Percentiles rank a stretch among this genome's conserved stretches.
These are phyloP conservation scores for Tanaodytes sp. DNA, from an alignment of 2,888 invertebrate genomes.

Conservation along the genomic window DNA sequence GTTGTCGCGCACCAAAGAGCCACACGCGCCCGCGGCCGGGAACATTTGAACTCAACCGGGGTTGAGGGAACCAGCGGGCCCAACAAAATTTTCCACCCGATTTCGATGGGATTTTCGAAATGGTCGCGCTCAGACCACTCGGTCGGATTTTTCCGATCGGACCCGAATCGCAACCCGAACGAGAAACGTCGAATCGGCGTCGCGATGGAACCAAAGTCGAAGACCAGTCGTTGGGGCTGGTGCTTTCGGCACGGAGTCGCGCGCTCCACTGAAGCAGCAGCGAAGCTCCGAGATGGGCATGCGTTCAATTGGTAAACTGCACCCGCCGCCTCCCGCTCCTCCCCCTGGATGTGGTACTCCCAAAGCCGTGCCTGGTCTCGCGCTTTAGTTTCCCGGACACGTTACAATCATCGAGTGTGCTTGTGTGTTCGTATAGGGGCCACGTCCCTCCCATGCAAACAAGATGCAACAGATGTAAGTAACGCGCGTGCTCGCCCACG, in stretches of 20 bases:
- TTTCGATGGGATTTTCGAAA: no score
- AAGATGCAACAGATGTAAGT: constrained; percentile 63
- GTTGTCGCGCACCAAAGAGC: constrained; percentile 19
- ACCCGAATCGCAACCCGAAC: no score
- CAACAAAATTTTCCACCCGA: no score
- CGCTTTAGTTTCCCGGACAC: constrained; percentile 40
- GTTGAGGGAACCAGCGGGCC: no score
- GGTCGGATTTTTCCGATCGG: no score
- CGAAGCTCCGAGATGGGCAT: constrained; percentile 60
- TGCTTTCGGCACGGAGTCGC: constrained; percentile 65
- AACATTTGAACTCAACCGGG: constrained; percentile 15
- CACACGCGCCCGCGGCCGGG: constrained; percentile 23
- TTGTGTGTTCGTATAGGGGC: constrained; percentile 28
- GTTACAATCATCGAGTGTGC: constrained; percentile 41
- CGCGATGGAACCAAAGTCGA: constrained; percentile 15
- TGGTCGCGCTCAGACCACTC: no score
- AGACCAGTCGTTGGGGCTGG: constrained; percentile 31
- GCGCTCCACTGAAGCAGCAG: constrained; percentile 63
- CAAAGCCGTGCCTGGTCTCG: constrained; percentile 48
- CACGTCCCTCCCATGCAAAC: constrained; percentile 57
- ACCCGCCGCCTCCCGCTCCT: constrained; percentile 56
- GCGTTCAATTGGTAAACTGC: constrained; percentile 58
- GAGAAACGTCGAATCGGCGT: constrained; percentile 8
- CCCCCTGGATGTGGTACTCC: constrained; percentile 42
- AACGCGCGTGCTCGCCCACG: constrained; percentile 45